Evolutionary conservation across 2,797 vertebrate species (phyloP).

Genomic region (Silurus lanzhouensis): DNA sequence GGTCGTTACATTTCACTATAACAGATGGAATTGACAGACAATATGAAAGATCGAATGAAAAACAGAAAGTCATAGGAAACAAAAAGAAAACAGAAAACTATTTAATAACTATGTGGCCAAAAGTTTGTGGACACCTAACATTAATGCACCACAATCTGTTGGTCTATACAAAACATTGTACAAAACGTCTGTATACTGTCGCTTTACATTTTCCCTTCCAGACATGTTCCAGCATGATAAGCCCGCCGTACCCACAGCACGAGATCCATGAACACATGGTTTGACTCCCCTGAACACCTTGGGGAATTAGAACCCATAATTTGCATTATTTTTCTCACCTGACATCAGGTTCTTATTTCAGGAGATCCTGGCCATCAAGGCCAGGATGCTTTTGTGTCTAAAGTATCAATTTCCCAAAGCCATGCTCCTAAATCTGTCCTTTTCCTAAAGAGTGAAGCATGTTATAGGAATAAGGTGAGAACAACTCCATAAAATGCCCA

Average conservation of each 20-base stretch:
- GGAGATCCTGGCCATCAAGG: too few relatives aligned
- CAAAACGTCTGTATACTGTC: neutral
- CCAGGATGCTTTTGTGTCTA: too few relatives aligned
- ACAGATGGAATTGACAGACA: neutral
- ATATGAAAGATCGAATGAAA: neutral
- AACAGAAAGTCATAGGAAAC: neutral
- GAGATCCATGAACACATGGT: too few relatives aligned
- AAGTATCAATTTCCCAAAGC: neutral
- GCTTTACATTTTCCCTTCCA: neutral
- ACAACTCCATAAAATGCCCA: neutral
- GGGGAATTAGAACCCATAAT: neutral
- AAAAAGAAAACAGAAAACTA: neutral
- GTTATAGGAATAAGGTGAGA: neutral
- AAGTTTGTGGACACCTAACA: neutral
- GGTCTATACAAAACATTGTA: too few relatives aligned
- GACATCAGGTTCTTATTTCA: neutral
- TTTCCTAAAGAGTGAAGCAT: neutral
- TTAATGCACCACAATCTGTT: neutral
- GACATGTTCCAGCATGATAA: neutral
- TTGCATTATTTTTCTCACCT: neutral
- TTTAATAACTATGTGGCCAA: neutral
- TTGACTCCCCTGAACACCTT: neutral
- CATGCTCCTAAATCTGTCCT: neutral
- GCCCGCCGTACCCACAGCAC: neutral
- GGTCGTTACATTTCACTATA: neutral